Conservation (phyloP, 2,888 invertebrate species). For the Volucella inflata region DNA sequence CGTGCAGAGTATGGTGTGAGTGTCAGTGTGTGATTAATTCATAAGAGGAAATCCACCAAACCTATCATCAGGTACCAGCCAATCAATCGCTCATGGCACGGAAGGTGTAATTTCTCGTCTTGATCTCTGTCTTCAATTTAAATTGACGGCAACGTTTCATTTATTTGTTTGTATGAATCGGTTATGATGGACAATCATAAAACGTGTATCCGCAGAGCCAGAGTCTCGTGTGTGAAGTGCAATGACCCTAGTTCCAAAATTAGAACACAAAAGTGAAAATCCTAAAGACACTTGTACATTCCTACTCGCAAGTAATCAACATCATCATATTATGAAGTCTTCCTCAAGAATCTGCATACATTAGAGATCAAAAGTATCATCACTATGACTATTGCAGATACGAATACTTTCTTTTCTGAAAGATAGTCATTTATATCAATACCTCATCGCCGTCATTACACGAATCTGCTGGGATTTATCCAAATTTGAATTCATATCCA, state of each 20-base stretch:
- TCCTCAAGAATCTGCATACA: constrained; percentile 55
- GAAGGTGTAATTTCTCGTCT: constrained; percentile 63
- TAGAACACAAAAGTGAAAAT: constrained; percentile 74
- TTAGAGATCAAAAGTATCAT: neutral
- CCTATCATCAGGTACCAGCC: constrained; percentile 43
- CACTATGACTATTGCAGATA: too few relatives aligned
- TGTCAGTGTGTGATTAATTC: constrained; percentile 52
- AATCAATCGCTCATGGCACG: constrained; percentile 30
- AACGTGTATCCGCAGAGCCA: constrained; percentile 21
- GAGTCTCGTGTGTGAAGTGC: constrained; percentile 35
- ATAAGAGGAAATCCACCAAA: constrained; percentile 50
- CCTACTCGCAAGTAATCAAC: constrained; percentile 45
- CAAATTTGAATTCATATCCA: neutral
- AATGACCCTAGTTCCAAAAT: constrained; percentile 62
- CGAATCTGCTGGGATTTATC: neutral
- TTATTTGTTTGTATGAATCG: constrained; percentile 5
- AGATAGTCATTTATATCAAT: constrained; percentile 47
- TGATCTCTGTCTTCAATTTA: constrained; percentile 39
- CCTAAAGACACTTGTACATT: neutral
- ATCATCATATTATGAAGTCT: constrained; percentile 57
- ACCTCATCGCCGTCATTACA: constrained; percentile 26
- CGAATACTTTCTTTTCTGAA: constrained; percentile 57
- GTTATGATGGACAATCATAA: constrained; percentile 50
- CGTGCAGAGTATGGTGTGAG: neutral
- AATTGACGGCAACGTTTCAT: constrained; percentile 19